A percentile compares a stretch with the other conserved stretches of the same genome.
These are phyloP conservation scores for Eupristina koningsbergeri DNA, from an alignment of 1,140 invertebrate genomes.

Conservation along the genomic window DNA sequence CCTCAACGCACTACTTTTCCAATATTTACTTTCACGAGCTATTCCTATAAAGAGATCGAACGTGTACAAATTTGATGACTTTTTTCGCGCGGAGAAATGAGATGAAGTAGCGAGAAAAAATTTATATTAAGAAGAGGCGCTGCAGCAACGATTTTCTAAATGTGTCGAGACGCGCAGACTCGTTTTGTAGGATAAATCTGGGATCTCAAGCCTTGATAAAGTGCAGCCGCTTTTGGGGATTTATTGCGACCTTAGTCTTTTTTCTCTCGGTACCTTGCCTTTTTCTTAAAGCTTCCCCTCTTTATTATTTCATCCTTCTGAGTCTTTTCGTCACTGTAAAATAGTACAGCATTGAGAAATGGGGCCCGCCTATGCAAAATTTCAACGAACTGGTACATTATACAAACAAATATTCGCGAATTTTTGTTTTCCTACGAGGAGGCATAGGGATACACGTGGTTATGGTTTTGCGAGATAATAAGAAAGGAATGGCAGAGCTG, in stretches of 20 bases:
- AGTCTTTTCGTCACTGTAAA: neutral
- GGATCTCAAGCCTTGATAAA: constrained; percentile 39
- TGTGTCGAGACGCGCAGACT: constrained; percentile 4
- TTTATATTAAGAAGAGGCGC: constrained; percentile 15
- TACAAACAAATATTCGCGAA: too few species aligned
- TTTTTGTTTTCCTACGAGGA: neutral
- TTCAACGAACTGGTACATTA: neutral
- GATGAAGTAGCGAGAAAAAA: neutral
- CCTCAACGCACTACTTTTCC: neutral
- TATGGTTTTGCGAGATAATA: neutral
- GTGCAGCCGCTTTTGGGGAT: constrained; percentile 22
- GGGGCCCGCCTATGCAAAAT: neutral
- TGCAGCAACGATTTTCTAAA: constrained; percentile 25
- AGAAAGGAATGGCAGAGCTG: neutral
- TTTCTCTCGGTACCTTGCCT: neutral
- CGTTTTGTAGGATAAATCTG: constrained; percentile 36
- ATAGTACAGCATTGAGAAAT: constrained; percentile 8
- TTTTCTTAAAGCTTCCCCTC: neutral
- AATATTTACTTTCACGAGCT: constrained; percentile 28
- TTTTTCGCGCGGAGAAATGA: neutral
- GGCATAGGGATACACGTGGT: too few species aligned
- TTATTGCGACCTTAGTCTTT: constrained; percentile 36
- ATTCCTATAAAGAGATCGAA: neutral
- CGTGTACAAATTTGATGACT: constrained; percentile 8
- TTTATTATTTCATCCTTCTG: constrained; percentile 6